Evolutionary conservation across 2,113 vertebrate genomes (phyloP).

Genomic region (Sinocyclocheilus rhinocerous): DNA sequence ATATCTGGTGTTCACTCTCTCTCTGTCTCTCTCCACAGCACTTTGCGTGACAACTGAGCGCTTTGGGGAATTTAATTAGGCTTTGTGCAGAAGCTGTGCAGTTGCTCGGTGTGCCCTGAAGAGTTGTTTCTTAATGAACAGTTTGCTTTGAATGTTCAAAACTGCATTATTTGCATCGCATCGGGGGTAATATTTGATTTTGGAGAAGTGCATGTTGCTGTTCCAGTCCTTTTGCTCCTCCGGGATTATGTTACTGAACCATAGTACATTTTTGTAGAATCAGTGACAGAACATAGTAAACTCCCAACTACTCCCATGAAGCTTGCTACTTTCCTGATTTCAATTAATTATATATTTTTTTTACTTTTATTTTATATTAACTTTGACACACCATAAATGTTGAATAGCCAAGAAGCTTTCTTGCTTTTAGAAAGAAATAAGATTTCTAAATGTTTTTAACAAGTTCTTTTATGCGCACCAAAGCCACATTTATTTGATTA

Average conservation of each 20-base stretch:
- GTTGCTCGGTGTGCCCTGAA: constrained; percentile 7
- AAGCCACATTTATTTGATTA: too few species aligned
- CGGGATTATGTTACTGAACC: neutral
- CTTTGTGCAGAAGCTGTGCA: constrained; percentile 26
- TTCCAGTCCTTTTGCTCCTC: neutral
- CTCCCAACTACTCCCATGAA: neutral
- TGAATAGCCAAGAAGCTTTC: too few species aligned
- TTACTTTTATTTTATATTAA: neutral
- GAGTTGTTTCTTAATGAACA: constrained; percentile 13
- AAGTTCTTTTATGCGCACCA: too few species aligned
- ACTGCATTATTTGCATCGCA: constrained; percentile 37
- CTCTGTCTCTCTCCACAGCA: neutral
- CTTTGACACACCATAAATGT: too few species aligned
- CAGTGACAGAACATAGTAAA: neutral
- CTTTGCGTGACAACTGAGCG: neutral
- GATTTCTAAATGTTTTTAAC: too few species aligned
- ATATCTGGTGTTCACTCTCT: constrained; percentile 18
- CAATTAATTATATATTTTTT: neutral
- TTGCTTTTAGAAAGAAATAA: too few species aligned
- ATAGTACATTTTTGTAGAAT: constrained; percentile 39
- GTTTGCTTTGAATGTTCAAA: neutral
- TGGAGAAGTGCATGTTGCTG: neutral
- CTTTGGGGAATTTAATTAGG: constrained; percentile 36
- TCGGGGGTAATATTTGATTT: constrained; percentile 22
- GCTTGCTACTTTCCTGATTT: neutral